Evolutionary conservation across 2,113 vertebrate genomes (phyloP).

Genomic region (Hyla sarda): DNA sequence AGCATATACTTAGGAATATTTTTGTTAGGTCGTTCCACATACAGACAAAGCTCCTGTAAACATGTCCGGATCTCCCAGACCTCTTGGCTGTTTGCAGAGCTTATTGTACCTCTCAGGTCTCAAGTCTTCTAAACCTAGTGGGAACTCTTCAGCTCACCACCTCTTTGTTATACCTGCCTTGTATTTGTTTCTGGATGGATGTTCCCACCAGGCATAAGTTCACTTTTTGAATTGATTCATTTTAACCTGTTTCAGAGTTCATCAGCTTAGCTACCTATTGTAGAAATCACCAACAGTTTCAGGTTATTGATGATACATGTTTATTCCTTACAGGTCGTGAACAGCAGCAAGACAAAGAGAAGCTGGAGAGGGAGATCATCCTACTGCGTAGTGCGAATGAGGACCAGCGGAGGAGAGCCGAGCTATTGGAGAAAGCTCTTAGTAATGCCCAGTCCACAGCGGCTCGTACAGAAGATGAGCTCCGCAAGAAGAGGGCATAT

Average conservation of each 20-base stretch:
- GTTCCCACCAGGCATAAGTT: neutral
- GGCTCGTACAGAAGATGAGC: conserved; percentile 86
- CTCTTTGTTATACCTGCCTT: neutral
- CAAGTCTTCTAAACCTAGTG: conserved; percentile 6
- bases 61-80: conserved; percentile 26
- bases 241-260: neutral
- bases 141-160: neutral
- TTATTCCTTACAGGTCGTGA: conserved; percentile 79
- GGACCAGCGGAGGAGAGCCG: conserved; percentile 86
- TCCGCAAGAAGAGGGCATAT: conserved; percentile 89
- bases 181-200: neutral
- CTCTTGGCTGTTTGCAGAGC: conserved; percentile 5
- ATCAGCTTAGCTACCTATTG: neutral
- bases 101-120: neutral
- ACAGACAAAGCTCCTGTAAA: conserved; percentile 37
- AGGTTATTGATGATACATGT: neutral
- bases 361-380: conserved; percentile 83
- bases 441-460: conserved; percentile 83
- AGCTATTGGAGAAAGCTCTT: conserved; percentile 89
- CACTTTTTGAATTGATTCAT: neutral
- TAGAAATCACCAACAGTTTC: neutral
- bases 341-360: conserved; percentile 88
- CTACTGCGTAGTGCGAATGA: conserved; percentile 82
- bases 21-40: conserved; percentile 34
- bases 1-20: conserved; percentile 28